Conservation (phyloP, 2,888 invertebrate genomes). For the Archips xylosteana region DNA sequence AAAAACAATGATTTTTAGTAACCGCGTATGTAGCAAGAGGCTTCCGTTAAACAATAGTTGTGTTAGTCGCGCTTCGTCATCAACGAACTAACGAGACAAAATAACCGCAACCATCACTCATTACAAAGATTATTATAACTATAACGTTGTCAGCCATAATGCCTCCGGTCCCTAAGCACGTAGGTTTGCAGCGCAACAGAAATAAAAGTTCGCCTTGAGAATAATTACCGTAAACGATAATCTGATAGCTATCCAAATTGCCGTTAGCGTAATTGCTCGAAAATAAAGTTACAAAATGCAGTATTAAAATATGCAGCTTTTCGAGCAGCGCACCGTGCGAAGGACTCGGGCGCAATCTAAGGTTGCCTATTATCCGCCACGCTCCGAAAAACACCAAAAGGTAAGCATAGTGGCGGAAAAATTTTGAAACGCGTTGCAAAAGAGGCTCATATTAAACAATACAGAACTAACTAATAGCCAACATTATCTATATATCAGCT, state of each 20-base stretch:
- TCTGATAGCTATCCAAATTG: conserved; percentile 61
- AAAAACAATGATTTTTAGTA: conserved; percentile 38
- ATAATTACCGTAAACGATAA: conserved; percentile 61
- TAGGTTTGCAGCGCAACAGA: conserved; percentile 45
- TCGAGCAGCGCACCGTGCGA: conserved; percentile 73
- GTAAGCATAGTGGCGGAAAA: conserved; percentile 80
- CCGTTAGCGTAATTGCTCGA: conserved; percentile 58
- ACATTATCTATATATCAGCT: conserved; percentile 81
- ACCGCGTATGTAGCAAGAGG: conserved; percentile 37
- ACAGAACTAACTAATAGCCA: conserved; percentile 77
- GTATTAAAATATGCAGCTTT: conserved; percentile 80
- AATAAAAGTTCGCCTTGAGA: conserved; percentile 58
- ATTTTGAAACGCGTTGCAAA: conserved; percentile 82
- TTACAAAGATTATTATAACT: conserved; percentile 34
- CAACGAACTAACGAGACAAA: conserved; percentile 41
- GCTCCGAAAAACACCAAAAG: conserved; percentile 85
- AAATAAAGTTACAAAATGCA: conserved; percentile 68
- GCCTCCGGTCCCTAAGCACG: conserved; percentile 42
- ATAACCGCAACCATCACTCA: conserved; percentile 42
- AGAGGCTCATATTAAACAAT: conserved; percentile 83
- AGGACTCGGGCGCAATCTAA: conserved; percentile 83
- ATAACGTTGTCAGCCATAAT: conserved; percentile 37
- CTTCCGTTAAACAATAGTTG: conserved; percentile 65
- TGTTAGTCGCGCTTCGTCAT: conserved; percentile 51
- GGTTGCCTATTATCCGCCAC: conserved; percentile 84